Percentiles rank a stretch among this genome's conserved stretches.
Evolutionary conservation across 2,797 vertebrate species (phyloP).

Genomic region (Sebastes baramenuke): DNA sequence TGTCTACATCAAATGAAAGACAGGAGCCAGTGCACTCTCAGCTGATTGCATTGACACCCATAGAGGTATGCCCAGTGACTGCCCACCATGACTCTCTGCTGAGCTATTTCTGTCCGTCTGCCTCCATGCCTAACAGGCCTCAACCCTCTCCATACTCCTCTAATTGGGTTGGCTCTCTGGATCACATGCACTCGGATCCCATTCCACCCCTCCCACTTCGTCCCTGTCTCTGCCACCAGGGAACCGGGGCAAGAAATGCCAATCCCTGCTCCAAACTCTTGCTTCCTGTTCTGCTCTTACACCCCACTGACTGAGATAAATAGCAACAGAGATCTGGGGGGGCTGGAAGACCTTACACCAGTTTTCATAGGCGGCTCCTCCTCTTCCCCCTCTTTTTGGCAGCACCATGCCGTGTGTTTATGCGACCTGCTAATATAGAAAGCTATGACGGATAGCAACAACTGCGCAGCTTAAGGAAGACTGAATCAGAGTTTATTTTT

Average conservation of each 20-base stretch:
- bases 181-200: constrained; percentile 63
- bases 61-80: constrained; percentile 50
- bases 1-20: constrained; percentile 38
- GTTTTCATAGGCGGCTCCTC: constrained; percentile 22
- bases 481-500: constrained; percentile 64
- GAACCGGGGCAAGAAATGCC: constrained; percentile 35
- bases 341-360: neutral
- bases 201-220: constrained; percentile 22
- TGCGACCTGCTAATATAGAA: constrained; percentile 59
- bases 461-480: constrained; percentile 59
- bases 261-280: constrained; percentile 9
- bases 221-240: constrained; percentile 25
- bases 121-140: constrained; percentile 46
- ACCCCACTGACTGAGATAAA: constrained; percentile 38
- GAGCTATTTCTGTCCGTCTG: constrained; percentile 78
- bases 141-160: constrained; percentile 64
- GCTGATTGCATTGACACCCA: constrained; percentile 53
- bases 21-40: constrained; percentile 39
- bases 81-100: constrained; percentile 48
- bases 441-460: constrained; percentile 71
- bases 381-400: constrained; percentile 25
- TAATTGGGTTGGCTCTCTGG: constrained; percentile 74
- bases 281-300: constrained; percentile 42
- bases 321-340: constrained; percentile 21
- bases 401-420: constrained; percentile 41